Evolutionary conservation across 2,888 invertebrate genomes (phyloP).

Genomic region (Drosophila anomalata): DNA sequence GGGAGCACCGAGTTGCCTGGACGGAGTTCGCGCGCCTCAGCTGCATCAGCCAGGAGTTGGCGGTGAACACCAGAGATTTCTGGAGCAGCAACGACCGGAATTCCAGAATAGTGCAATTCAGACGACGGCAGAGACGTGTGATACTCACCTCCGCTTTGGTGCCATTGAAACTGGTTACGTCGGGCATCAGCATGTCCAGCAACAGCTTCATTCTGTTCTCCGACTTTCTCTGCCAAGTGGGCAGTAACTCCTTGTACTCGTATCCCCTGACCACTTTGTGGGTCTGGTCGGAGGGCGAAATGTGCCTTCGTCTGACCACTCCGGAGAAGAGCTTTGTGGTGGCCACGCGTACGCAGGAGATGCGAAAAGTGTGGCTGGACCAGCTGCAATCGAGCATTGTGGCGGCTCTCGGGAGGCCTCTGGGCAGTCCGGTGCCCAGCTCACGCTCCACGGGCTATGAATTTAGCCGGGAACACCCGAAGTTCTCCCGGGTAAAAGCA

Average conservation of each 20-base stretch:
- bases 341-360: conserved; percentile 86
- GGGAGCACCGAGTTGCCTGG: conserved; percentile 80
- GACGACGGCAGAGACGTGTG: conserved; percentile 88
- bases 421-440: conserved; percentile 86
- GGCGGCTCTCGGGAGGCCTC: conserved; percentile 86
- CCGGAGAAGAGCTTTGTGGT: conserved; percentile 92
- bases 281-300: conserved; percentile 90
- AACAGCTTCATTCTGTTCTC: conserved; percentile 93
- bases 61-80: conserved; percentile 82
- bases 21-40: conserved; percentile 74
- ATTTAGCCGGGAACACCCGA: conserved; percentile 88
- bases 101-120: conserved; percentile 81
- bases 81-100: conserved; percentile 83
- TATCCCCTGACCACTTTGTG: conserved; percentile 91
- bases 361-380: conserved; percentile 92
- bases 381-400: conserved; percentile 90
- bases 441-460: conserved; percentile 89
- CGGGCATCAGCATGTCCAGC: conserved; percentile 87
- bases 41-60: conserved; percentile 80
- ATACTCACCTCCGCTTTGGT: conserved; percentile 90
- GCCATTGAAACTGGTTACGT: conserved; percentile 89
- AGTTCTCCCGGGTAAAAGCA: conserved; percentile 91
- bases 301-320: conserved; percentile 88
- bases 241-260: conserved; percentile 87
- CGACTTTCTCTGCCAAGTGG: conserved; percentile 91